Evolutionary conservation across 1,140 invertebrate species (phyloP).

Genomic region (Frieseomelitta varia): DNA sequence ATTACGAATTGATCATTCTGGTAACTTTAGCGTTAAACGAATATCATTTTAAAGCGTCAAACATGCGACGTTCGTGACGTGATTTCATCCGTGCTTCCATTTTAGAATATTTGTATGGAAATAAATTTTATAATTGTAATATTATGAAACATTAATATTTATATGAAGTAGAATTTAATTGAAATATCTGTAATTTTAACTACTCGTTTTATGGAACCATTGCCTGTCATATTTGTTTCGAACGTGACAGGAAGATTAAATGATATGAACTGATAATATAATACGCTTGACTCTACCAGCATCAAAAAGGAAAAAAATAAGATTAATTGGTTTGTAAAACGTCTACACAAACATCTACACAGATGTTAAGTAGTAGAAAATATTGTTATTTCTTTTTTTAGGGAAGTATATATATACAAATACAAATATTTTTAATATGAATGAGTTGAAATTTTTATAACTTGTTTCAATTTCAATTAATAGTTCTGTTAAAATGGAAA

Average conservation of each 20-base stretch:
- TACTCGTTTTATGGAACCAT: background rate
- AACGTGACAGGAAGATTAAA: conserved; percentile 18
- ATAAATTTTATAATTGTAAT: background rate
- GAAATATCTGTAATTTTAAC: background rate
- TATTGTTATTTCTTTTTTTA: background rate
- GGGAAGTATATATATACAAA: no score
- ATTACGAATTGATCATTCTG: no score
- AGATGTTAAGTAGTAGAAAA: background rate
- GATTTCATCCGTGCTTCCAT: background rate
- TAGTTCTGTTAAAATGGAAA: no score
- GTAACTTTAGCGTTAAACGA: background rate
- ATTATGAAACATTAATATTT: background rate
- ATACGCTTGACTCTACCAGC: no score
- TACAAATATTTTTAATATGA: no score
- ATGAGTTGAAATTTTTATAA: no score
- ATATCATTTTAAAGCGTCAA: background rate
- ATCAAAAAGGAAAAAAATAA: background rate
- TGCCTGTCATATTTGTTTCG: background rate
- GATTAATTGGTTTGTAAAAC: background rate
- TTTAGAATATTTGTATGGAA: background rate
- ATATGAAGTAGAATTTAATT: background rate
- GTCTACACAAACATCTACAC: background rate
- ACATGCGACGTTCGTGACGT: background rate
- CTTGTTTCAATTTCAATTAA: no score
- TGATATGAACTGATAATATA: conserved; percentile 22